Percentiles rank a stretch among this genome's conserved stretches.
Evolutionary conservation across 2,113 vertebrate species (phyloP).

Genomic region (Macaca mulatta): DNA sequence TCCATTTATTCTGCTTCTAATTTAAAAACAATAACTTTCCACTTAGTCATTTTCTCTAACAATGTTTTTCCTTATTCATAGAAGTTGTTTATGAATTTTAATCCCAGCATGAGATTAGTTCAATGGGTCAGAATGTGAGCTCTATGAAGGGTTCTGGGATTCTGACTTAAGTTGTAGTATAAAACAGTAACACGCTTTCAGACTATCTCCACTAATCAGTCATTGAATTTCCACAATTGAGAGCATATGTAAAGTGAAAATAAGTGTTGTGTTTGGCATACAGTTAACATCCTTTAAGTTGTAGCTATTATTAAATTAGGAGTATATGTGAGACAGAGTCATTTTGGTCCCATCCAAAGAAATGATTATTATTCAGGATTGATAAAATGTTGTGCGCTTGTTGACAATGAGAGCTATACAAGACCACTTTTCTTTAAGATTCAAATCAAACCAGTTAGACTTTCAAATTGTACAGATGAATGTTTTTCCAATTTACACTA

Average conservation of each 20-base stretch:
- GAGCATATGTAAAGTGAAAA: not conserved
- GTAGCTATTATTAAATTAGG: not conserved
- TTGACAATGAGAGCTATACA: not conserved
- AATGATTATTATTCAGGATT: not conserved
- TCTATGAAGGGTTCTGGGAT: not conserved
- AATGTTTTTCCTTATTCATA: not conserved
- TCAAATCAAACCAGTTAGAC: not conserved
- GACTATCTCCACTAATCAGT: not conserved
- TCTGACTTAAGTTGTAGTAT: not conserved
- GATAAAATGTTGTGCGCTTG: not conserved
- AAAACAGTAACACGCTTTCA: not conserved
- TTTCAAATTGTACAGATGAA: not conserved
- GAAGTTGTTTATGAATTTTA: conserved; percentile 1
- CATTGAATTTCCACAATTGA: not conserved
- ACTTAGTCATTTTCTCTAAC: conserved; percentile 11
- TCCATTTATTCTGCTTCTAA: not conserved
- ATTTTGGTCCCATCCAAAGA: not conserved
- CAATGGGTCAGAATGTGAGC: not conserved
- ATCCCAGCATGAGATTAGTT: not conserved
- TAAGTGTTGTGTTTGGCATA: not conserved
- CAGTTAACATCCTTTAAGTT: not conserved
- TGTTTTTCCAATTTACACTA: not conserved
- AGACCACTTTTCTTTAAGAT: not conserved
- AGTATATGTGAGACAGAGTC: not conserved
- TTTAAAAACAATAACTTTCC: not conserved